These are phyloP conservation scores for Carollia perspicillata DNA, from an alignment of 2,113 vertebrate genomes.

Conservation along the genomic window DNA sequence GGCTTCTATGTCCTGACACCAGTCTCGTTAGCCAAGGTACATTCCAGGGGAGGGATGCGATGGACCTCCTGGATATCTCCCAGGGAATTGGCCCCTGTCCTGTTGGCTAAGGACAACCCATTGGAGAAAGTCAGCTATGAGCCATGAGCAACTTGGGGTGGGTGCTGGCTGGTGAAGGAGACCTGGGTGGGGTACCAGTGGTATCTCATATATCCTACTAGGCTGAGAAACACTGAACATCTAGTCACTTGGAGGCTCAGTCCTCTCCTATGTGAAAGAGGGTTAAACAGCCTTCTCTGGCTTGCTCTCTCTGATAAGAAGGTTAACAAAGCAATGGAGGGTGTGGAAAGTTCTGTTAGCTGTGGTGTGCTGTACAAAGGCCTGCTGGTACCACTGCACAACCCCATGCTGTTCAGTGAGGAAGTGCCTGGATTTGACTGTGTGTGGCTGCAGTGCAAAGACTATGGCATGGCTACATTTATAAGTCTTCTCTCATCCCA, in stretches of 20 bases:
- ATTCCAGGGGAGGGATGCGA: neutral
- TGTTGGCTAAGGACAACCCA: neutral
- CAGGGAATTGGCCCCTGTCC: neutral
- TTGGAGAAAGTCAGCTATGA: neutral
- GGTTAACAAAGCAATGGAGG: neutral
- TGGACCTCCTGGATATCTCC: neutral
- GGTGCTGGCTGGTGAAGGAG: neutral
- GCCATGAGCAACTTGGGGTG: accelerated
- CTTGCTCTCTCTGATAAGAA: neutral
- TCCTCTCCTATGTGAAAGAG: neutral
- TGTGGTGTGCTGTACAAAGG: accelerated
- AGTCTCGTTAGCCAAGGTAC: neutral
- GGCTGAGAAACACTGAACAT: neutral
- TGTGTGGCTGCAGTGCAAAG: too few species aligned
- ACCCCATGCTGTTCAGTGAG: neutral
- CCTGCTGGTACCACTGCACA: accelerated
- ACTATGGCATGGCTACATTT: accelerated
- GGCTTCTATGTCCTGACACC: neutral
- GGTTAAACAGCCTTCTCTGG: too few species aligned
- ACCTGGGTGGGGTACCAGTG: neutral
- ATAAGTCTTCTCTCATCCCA: neutral
- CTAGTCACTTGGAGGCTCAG: neutral
- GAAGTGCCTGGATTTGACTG: accelerated
- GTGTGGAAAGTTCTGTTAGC: too few species aligned
- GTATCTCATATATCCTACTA: neutral